These are phyloP conservation scores for Perognathus longimembris DNA, from an alignment of 2,113 vertebrate genomes.

Conservation along the genomic window DNA sequence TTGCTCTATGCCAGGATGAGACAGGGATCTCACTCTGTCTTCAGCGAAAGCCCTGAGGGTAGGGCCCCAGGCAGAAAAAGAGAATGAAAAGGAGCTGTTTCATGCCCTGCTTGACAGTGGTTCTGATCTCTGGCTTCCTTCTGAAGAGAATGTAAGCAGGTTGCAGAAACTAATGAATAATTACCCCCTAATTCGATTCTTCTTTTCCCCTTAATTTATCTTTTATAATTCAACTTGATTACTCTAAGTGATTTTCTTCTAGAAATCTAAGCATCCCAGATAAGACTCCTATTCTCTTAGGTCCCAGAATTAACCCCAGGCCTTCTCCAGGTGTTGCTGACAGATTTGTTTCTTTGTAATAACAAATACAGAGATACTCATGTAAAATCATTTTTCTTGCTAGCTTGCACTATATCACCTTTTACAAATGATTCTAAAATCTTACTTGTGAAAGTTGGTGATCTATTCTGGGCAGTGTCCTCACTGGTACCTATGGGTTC, in stretches of 20 bases:
- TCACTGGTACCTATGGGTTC: neutral
- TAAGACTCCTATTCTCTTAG: neutral
- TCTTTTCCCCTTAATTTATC: neutral
- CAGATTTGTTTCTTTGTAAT: neutral
- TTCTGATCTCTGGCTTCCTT: neutral
- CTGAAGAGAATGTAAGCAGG: neutral
- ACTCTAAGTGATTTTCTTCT: neutral
- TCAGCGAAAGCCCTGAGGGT: neutral
- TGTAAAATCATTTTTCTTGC: neutral
- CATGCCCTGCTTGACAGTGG: neutral
- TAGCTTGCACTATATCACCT: neutral
- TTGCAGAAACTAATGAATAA: neutral
- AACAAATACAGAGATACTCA: neutral
- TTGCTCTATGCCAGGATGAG: neutral
- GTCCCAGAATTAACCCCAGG: neutral
- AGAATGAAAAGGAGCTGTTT: neutral
- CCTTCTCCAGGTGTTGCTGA: neutral
- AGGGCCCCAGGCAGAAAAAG: too few relatives aligned
- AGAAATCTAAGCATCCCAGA: slow-evolving; percentile 24
- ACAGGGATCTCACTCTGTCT: neutral
- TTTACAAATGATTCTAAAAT: neutral
- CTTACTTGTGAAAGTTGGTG: neutral
- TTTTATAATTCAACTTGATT: neutral
- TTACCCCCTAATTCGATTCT: neutral
- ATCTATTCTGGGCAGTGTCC: neutral